These are phyloP conservation scores for Euglossa dilemma DNA, from an alignment of 1,140 invertebrate species.

Conservation along the genomic window DNA sequence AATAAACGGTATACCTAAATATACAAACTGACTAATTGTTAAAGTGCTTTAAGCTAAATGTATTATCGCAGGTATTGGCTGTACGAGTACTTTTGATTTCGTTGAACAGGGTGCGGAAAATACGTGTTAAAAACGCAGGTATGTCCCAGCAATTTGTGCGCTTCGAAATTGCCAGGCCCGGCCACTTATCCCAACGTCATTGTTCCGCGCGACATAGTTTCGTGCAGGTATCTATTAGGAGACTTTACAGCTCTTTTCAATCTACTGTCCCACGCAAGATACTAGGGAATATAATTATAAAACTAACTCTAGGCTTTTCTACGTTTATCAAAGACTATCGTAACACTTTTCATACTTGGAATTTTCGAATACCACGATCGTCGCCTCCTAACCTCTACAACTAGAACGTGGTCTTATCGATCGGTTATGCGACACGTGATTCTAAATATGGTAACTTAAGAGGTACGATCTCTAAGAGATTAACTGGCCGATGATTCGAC, in stretches of 20 bases:
- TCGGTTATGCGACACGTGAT: too few species aligned
- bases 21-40: background rate
- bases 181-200: background rate
- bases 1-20: background rate
- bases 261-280: background rate
- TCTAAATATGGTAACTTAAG: background rate
- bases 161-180: background rate
- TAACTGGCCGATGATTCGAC: background rate
- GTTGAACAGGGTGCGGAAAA: background rate
- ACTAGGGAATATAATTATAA: background rate
- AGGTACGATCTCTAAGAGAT: background rate
- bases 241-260: background rate
- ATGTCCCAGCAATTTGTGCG: background rate
- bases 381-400: background rate
- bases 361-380: background rate
- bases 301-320: background rate
- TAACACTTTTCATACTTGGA: too few species aligned
- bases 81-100: constrained; percentile 3
- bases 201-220: background rate
- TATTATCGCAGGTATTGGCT: background rate
- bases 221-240: background rate
- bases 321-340: background rate
- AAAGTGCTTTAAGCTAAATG: background rate
- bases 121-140: background rate
- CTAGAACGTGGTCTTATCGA: background rate